Evolutionary conservation across 35 echinoderm and acorn worm genomes (phyloP), one percentile per base, ranked within the genome.

Genomic region (Anneissia japonica): DNA sequence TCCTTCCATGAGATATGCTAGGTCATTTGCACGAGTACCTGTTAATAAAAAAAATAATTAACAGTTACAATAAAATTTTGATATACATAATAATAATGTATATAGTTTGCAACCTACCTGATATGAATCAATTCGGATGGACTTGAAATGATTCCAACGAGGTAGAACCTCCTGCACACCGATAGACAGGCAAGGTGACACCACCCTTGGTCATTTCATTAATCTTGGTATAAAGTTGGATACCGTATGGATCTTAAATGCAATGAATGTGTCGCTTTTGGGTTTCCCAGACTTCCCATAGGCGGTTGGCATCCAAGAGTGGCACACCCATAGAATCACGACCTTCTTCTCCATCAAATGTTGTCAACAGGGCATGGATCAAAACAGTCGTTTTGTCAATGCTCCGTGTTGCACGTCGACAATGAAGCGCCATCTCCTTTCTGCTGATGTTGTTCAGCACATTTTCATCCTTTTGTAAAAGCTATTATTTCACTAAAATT

Each of bases 111-210:
- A n/a, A n/a, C n/a, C n/a, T 87, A 91, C 84, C 93, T 79, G 87
- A 84, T 26, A 92, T 92, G 73, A 92, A 92, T 33, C 43, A 0
- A 29, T 89, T 86, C 4, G 90, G 39, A 84, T 97, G 94, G 3
- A 92, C 73, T 75, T 97, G 90, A 73, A 90, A 92, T 21, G 87
- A 87, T 84, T 97, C 87, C 12, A 92, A 74, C 34, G 88, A 97
- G 16, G 90, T 97, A 16, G 87, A 87, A 5, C 90, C 83, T 80
- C 87, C 40, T 6, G 84, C 90, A 76, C 94, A 92, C 32, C 90
- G 35, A 74, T 85, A 97, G 5, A 87, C 83, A 21, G 90, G 90
- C 19, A 97, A 80, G 0, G 29, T 77, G 14, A 91, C 29, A 31
- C 80, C 87, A 37, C 87, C 90, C 56, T 90, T 87, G 35, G 73